Conservation (phyloP, 2,888 invertebrate genomes). For the Chrysolina americana region DNA sequence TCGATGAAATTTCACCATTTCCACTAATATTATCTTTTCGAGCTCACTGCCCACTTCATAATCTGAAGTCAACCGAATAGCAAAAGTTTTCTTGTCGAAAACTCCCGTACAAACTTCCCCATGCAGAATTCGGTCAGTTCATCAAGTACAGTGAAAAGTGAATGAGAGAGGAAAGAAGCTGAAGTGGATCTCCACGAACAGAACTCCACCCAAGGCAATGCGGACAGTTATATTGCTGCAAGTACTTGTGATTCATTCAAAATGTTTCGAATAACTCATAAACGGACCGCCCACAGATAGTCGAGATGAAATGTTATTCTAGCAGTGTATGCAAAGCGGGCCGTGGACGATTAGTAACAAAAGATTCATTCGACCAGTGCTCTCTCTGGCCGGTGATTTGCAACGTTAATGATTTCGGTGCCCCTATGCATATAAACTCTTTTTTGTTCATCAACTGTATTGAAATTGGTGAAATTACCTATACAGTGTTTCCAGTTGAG, state of each 20-base stretch:
- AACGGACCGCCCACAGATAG: constrained; percentile 10
- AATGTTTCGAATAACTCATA: constrained; percentile 12
- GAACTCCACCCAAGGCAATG: constrained; percentile 6
- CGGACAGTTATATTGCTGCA: constrained; percentile 12
- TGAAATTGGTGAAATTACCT: background rate
- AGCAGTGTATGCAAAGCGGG: constrained; percentile 4
- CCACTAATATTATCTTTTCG: no score
- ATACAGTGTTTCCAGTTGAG: no score
- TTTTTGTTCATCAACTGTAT: background rate
- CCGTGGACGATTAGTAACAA: constrained; percentile 16
- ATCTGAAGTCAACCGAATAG: no score
- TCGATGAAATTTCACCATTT: no score
- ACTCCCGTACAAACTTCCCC: background rate
- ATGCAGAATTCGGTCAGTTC: background rate
- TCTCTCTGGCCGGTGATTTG: background rate
- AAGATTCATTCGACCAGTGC: background rate
- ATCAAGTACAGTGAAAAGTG: constrained; percentile 9
- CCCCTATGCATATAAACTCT: background rate
- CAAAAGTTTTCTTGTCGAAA: background rate
- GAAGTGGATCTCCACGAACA: constrained; percentile 1
- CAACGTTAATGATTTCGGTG: constrained; percentile 4
- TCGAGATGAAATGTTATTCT: constrained; percentile 4
- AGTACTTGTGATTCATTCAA: constrained; percentile 4
- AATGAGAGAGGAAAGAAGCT: background rate
- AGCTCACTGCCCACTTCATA: no score